A percentile compares a stretch with the other conserved stretches of the same genome.
Conservation (phyloP, 1,140 invertebrate species). For the Sarcophaga peregrina region DNA sequence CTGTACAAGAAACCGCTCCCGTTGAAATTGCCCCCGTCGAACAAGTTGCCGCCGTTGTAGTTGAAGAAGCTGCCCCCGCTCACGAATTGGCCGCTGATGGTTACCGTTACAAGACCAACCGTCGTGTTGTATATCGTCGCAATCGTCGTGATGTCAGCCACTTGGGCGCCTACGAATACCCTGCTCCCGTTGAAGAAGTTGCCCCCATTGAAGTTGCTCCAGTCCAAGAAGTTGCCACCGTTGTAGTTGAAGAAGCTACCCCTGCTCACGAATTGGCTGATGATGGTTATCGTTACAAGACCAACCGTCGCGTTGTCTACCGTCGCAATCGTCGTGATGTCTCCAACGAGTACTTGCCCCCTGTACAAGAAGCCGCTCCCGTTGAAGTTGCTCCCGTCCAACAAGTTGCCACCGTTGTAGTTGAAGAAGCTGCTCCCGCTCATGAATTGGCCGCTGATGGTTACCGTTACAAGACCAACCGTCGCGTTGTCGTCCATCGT, state of each 20-base stretch:
- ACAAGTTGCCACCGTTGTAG: constrained; percentile 49
- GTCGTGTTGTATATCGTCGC: constrained; percentile 52
- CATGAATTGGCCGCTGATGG: constrained; percentile 53
- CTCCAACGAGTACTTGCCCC: constrained; percentile 52
- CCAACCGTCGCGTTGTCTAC: constrained; percentile 54
- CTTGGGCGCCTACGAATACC: constrained; percentile 51
- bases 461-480: constrained; percentile 49
- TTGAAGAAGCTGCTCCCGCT: constrained; percentile 44
- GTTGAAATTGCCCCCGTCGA: constrained; percentile 42
- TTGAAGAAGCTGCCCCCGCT: constrained; percentile 24
- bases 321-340: constrained; percentile 49
- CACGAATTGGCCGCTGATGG: constrained; percentile 51
- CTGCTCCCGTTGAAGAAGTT: constrained; percentile 45
- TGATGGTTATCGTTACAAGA: constrained; percentile 45
- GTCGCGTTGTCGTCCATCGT: constrained; percentile 44
- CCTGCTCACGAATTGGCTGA: constrained; percentile 45
- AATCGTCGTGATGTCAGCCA: constrained; percentile 56
- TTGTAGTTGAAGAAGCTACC: constrained; percentile 41
- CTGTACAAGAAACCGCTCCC: constrained; percentile 31
- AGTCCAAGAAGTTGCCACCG: constrained; percentile 31
- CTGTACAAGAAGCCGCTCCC: constrained; percentile 40
- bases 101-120: constrained; percentile 56
- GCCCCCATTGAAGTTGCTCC: constrained; percentile 45
- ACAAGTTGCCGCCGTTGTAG: background rate
- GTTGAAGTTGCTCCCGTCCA: constrained; percentile 41